phyloP scores from a whole-genome alignment of 2,888 invertebrate species.

The Lasioglossum malachurum region DNA sequence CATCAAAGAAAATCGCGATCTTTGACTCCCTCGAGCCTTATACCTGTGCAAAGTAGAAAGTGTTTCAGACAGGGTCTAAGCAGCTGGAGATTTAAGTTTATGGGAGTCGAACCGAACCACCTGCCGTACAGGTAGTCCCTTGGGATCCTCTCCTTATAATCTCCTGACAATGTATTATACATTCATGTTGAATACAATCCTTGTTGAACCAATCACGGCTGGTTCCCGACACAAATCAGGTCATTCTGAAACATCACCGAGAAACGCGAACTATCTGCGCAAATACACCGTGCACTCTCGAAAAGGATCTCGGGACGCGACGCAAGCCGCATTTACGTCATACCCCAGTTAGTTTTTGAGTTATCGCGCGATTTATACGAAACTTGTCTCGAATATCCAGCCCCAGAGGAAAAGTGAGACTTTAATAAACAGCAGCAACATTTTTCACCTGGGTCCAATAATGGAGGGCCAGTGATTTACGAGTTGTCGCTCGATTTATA shows the following conservation, averaged over 20 bases:
- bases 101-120: not conserved
- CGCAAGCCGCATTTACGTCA: not conserved
- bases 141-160: not conserved
- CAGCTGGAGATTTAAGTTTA: not conserved
- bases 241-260: no score
- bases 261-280: not conserved
- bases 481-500: not conserved
- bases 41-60: not conserved
- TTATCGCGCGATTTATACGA: not conserved
- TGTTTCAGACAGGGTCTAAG: not conserved
- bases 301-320: not conserved
- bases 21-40: not conserved
- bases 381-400: not conserved
- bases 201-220: not conserved
- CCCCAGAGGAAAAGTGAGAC: not conserved
- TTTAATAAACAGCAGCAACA: not conserved
- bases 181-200: not conserved
- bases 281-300: not conserved
- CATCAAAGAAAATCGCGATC: not conserved
- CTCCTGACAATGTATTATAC: not conserved
- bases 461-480: not conserved
- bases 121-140: not conserved
- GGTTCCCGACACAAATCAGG: not conserved
- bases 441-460: not conserved
- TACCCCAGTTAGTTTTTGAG: not conserved